Evolutionary conservation across 1,140 invertebrate species (phyloP), one percentile per base, ranked within the genome.

Genomic region (Drosophila oshimai): DNA sequence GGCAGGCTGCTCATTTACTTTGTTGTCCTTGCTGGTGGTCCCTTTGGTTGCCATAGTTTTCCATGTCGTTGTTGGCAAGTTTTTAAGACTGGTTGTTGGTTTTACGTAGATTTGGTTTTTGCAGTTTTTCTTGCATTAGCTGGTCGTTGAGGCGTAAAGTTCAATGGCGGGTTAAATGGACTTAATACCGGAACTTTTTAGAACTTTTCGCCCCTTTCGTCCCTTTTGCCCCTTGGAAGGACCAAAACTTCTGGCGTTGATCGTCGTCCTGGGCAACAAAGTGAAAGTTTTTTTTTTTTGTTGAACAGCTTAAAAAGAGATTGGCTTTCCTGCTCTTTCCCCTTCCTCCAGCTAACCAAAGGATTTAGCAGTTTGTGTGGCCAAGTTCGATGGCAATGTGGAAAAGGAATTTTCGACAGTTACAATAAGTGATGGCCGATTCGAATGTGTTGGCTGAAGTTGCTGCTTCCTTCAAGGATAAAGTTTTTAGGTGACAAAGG

Each of bases 111-210:
- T 81, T 75, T 57, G 46, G 34, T 7, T 39, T 39, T 41, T 74
- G 69, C 33, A 45, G 33, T 83, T 69, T 68, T 80, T 73, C 65
- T 86, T 73, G 75, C 68, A 68, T 76, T 77, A 60, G 76, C 31
- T 76, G 64, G 42, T 70, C 73, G 74, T 81, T 87, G 77, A 87
- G 81, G 73, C 81, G 81, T 87, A 87, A 87, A 87, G 81, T 87
- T 87, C 81, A 87, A 87, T 87, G 81, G 81, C 81, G 81, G 81
- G 81, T 87, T 87, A 87, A 87, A 87, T 87, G 81, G 81, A 84
- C 80, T 84, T 84, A 84, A 84, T 84, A 84, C 72, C 72, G 67
- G 37, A 84, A 86, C 65, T 84, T 84, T 84, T 84, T 54, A 75
- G 46, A 86, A 80, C 71, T 84, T 86, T 84, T 60, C 20, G 6